Evolutionary conservation across 53 echinoderm and acorn worm genomes (phyloP).

Genomic region (Actinopyga echinites): DNA sequence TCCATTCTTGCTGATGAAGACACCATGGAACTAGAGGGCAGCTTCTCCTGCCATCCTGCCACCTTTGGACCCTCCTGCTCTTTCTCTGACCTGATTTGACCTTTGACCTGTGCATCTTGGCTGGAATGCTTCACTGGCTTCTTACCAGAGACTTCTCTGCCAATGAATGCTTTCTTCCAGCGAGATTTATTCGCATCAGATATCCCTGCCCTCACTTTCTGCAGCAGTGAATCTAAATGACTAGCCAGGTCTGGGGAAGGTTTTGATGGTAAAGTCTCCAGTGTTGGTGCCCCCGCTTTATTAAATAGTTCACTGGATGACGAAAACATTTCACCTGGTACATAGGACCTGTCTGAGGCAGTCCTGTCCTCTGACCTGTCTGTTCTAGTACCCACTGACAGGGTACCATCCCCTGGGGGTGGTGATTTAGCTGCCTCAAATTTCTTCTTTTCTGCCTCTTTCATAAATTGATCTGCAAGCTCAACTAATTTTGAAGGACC

Average conservation of each 20-base stretch:
- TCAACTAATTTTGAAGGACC: no score
- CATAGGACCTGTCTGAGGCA: neutral
- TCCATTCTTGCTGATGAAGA: neutral
- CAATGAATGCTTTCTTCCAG: neutral
- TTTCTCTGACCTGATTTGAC: neutral
- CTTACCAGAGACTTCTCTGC: neutral
- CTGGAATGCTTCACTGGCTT: neutral
- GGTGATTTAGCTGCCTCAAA: no score
- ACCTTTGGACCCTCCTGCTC: neutral
- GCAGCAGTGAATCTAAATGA: slow-evolving; percentile 21
- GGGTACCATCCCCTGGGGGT: no score
- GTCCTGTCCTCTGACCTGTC: neutral
- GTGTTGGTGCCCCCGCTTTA: neutral
- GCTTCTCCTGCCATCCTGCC: no score
- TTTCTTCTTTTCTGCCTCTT: neutral
- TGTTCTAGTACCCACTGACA: neutral
- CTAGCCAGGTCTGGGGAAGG: neutral
- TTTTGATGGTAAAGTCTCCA: neutral
- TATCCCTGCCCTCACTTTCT: slow-evolving; percentile 17
- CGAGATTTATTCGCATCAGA: neutral
- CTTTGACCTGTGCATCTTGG: no score
- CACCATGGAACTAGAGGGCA: neutral
- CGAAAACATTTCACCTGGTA: no score
- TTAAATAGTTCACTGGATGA: neutral
- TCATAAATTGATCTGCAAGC: neutral